Conservation (phyloP, 2,113 vertebrate species). For the Oryzias woworae region DNA sequence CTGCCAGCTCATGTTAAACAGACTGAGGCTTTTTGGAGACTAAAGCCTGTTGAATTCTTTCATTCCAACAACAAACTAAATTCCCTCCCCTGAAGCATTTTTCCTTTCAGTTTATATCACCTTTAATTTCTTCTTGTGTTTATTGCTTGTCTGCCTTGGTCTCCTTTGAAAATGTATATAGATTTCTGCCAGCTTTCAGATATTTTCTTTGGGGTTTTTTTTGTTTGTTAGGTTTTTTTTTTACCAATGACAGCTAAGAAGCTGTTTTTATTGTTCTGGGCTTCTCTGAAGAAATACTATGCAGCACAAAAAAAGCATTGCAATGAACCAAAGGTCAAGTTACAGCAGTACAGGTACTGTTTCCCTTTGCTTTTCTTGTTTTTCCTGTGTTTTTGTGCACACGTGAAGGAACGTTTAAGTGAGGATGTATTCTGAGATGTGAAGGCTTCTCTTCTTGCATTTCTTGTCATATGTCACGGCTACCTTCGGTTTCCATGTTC, state of each 20-base stretch:
- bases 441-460: slow-evolving; percentile 51
- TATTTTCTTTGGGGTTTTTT: slow-evolving; percentile 13
- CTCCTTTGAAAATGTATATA: slow-evolving; percentile 63
- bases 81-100: slow-evolving; percentile 70
- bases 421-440: background rate
- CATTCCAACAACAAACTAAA: slow-evolving; percentile 64
- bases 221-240: slow-evolving; percentile 13
- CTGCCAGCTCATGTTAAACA: slow-evolving; percentile 56
- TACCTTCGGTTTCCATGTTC: slow-evolving; percentile 73
- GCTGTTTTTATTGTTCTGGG: slow-evolving; percentile 41
- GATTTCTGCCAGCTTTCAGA: slow-evolving; percentile 55
- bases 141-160: slow-evolving; percentile 51
- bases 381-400: slow-evolving; percentile 18
- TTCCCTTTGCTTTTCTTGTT: slow-evolving; percentile 8
- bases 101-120: slow-evolving; percentile 71
- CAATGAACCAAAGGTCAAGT: slow-evolving; percentile 43
- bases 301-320: slow-evolving; percentile 45
- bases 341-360: slow-evolving; percentile 21
- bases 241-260: background rate
- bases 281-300: slow-evolving; percentile 36
- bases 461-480: slow-evolving; percentile 78
- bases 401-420: slow-evolving; percentile 47
- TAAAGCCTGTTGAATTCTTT: slow-evolving; percentile 52
- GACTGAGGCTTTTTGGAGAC: slow-evolving; percentile 48
- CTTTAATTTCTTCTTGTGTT: slow-evolving; percentile 70